Conservation (phyloP, 1,140 invertebrate genomes). For the Drosophila sucinea region DNA sequence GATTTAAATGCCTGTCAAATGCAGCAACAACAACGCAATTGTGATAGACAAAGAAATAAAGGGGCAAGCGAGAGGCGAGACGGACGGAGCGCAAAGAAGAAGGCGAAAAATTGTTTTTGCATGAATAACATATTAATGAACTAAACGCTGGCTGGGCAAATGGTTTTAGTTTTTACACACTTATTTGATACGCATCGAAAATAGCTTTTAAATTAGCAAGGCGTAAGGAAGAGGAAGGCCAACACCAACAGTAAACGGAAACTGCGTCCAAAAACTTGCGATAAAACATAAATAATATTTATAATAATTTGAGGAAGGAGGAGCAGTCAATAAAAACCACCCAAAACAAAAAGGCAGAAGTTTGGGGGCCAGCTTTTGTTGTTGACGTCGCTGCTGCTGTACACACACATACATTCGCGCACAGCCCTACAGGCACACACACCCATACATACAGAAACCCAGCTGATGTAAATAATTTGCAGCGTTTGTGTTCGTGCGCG, state of each 20-base stretch:
- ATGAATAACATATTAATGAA: slow-evolving; percentile 61
- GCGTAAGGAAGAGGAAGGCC: slow-evolving; percentile 29
- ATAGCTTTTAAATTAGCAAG: slow-evolving; percentile 52
- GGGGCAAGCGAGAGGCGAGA: slow-evolving; percentile 48
- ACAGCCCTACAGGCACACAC: slow-evolving; percentile 12
- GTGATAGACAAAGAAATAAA: slow-evolving; percentile 81
- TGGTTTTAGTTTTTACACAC: slow-evolving; percentile 56
- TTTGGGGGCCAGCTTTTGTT: slow-evolving; percentile 52
- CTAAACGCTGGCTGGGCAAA: slow-evolving; percentile 42
- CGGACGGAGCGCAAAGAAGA: slow-evolving; percentile 29
- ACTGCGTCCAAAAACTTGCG: slow-evolving; percentile 43
- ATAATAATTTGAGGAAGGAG: slow-evolving; percentile 14
- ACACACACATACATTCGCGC: slow-evolving; percentile 49
- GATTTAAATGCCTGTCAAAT: slow-evolving; percentile 67
- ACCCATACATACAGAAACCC: slow-evolving; percentile 48
- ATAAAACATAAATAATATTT: slow-evolving; percentile 65
- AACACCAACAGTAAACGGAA: slow-evolving; percentile 21
- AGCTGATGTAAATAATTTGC: slow-evolving; percentile 78
- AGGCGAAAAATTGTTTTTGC: slow-evolving; percentile 37
- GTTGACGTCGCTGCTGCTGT: slow-evolving; percentile 54
- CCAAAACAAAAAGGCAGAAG: slow-evolving; percentile 46
- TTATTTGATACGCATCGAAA: slow-evolving; percentile 67
- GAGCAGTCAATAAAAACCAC: slow-evolving; percentile 23
- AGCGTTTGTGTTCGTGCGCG: slow-evolving; percentile 64
- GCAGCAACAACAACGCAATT: slow-evolving; percentile 80